phyloP scores from a whole-genome alignment of 2,113 vertebrate species.

The Notarius quadriscutis region DNA sequence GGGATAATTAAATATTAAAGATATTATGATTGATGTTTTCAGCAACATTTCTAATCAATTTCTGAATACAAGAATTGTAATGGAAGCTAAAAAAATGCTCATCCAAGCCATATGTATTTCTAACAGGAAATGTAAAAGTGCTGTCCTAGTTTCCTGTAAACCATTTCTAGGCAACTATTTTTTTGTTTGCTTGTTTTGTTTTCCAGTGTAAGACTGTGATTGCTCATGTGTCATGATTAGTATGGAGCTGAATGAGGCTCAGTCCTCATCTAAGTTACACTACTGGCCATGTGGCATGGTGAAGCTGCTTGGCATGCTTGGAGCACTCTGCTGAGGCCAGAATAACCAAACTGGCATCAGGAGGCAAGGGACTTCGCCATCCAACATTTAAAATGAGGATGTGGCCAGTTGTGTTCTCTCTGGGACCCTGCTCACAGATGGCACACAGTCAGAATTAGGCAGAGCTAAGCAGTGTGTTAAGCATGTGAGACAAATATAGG shows the following conservation, averaged over 20 bases:
- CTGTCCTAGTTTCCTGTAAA: slow-evolving; percentile 38
- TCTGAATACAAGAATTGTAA: slow-evolving; percentile 51
- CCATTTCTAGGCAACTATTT: background rate
- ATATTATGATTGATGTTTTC: slow-evolving; percentile 56
- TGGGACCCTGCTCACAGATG: slow-evolving; percentile 19
- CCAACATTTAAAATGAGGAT: slow-evolving; percentile 16
- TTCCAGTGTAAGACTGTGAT: background rate
- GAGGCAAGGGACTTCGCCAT: background rate
- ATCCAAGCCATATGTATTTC: slow-evolving; percentile 54
- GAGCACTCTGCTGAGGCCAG: background rate
- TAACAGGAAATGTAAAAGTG: slow-evolving; percentile 60
- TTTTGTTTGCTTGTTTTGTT: background rate
- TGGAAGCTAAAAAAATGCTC: slow-evolving; percentile 64
- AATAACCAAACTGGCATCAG: background rate
- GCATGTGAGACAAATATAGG: slow-evolving; percentile 6
- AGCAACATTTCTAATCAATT: slow-evolving; percentile 63
- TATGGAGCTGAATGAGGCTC: background rate
- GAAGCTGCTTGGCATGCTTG: slow-evolving; percentile 7
- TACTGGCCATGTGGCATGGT: background rate
- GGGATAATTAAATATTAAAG: slow-evolving; percentile 66
- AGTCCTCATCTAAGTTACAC: background rate
- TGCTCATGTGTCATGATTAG: background rate
- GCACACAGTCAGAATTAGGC: slow-evolving; percentile 3
- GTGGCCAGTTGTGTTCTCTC: slow-evolving; percentile 21
- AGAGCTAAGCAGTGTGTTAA: slow-evolving; percentile 18